Base-by-base conservation (phyloP, 2,113 vertebrate genomes). In the Cephalopterus ornatus region DNA sequence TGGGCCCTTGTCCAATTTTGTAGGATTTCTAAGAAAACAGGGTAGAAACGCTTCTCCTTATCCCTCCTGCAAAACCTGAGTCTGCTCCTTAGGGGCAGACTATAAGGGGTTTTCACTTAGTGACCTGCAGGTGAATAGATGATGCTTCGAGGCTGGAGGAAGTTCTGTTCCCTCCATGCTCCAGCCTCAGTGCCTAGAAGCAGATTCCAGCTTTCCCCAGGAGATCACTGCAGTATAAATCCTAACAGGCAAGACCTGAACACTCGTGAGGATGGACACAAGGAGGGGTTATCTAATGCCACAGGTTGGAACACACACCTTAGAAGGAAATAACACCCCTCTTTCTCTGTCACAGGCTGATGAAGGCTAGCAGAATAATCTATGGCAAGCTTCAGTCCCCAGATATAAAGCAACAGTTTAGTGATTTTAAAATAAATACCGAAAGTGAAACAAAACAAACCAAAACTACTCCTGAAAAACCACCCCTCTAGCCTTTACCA, bases 221-320 rank as follows among this genome's bases (percentile, higher is more conserved):
- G 81, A 78, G 14, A 37, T 2, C 1, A 1, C 9, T 72, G 39
- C 12, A 62, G 13, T 13, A 5, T 8, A 13, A 75, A 44, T 61
- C 44, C 14, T 14, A 50, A 9, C 12, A 35, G 30, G 18, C 26
- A 42, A 30, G 30, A 47, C 62, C n/a, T 37, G 39, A 14, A 14
- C 8, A 5, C 11, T 17, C 49, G 8, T 37, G 14, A 66, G 22
- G 28, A 21, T 14, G 12, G 35, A 39, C 30, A 24, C 13, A 59
- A 47, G 7, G 50, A 0, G 2, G 4, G 12, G 3, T 13, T 65
- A 28, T 33, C 33, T 47, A 56, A 26, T 4, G 8, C 9, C 33
- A 49, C 1, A 0, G 18, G 35, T 41, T 79, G 70, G 30, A 65
- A 68, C 11, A 7, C 2, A 2, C n/a, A 73, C 2, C 5, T n/a